Evolutionary conservation across 2,113 vertebrate species (phyloP).

Genomic region (Podarcis cretensis): DNA sequence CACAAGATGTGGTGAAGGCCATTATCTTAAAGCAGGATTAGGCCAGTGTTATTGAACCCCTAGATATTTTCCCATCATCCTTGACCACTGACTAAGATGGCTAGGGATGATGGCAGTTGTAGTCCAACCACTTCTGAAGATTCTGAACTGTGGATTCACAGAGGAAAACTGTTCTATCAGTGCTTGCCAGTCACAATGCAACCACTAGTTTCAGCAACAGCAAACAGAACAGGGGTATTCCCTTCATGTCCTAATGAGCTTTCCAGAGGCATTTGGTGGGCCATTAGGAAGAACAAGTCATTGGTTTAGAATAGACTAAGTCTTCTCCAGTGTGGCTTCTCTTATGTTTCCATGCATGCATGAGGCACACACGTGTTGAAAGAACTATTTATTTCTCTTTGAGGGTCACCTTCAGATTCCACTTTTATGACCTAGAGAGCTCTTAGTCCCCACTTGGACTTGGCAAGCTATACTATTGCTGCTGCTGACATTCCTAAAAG

Average conservation of each 20-base stretch:
- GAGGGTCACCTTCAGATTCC: background rate
- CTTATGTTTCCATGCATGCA: too few relatives aligned
- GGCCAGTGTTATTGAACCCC: too few relatives aligned
- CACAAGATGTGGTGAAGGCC: background rate
- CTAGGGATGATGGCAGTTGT: too few relatives aligned
- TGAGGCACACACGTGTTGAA: background rate
- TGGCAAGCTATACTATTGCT: background rate
- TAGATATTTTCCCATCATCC: too few relatives aligned
- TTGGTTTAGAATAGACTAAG: background rate
- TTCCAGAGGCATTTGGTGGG: background rate
- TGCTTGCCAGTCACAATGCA: background rate
- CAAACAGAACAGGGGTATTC: background rate
- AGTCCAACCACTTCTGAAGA: too few relatives aligned
- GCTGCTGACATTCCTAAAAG: background rate
- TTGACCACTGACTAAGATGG: too few relatives aligned
- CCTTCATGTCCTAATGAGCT: background rate
- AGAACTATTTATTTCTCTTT: background rate
- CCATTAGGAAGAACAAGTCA: background rate
- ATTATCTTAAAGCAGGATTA: background rate
- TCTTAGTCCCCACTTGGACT: background rate
- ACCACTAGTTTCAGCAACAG: background rate
- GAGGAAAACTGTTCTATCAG: background rate
- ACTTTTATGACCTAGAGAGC: background rate
- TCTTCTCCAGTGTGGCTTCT: too few relatives aligned
- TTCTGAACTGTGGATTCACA: background rate